A percentile compares a stretch with the other conserved stretches of the same genome.
Conservation (phyloP, 2,888 invertebrate genomes). For the Leptothorax acervorum region DNA sequence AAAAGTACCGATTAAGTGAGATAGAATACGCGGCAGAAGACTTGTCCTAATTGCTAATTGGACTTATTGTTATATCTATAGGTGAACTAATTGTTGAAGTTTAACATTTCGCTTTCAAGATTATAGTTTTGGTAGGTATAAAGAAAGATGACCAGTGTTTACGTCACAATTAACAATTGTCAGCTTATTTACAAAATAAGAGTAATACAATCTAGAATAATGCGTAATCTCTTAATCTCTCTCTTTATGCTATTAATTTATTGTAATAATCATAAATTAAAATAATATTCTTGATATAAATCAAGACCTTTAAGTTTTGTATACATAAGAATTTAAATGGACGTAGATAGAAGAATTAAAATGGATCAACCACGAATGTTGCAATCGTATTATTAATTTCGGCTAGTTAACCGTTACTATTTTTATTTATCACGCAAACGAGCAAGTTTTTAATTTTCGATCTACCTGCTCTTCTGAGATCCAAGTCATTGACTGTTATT, state of each 20-base stretch:
- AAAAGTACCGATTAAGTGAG: background rate
- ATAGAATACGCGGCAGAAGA: background rate
- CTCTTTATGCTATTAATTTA: background rate
- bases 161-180: background rate
- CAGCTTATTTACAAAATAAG: background rate
- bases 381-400: background rate
- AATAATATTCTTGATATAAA: background rate
- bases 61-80: background rate
- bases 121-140: background rate
- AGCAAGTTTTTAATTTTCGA: background rate
- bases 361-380: background rate
- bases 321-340: background rate
- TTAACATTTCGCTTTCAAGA: background rate
- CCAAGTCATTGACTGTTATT: background rate
- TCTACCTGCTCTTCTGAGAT: background rate
- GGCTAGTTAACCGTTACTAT: background rate
- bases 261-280: background rate
- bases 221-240: background rate
- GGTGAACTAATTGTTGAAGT: background rate
- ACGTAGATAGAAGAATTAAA: background rate
- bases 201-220: background rate
- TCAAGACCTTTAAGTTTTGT: background rate
- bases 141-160: background rate
- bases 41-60: background rate
- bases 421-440: background rate